phyloP scores from a whole-genome alignment of 2,797 vertebrate species.

The Gallinago stenura region DNA sequence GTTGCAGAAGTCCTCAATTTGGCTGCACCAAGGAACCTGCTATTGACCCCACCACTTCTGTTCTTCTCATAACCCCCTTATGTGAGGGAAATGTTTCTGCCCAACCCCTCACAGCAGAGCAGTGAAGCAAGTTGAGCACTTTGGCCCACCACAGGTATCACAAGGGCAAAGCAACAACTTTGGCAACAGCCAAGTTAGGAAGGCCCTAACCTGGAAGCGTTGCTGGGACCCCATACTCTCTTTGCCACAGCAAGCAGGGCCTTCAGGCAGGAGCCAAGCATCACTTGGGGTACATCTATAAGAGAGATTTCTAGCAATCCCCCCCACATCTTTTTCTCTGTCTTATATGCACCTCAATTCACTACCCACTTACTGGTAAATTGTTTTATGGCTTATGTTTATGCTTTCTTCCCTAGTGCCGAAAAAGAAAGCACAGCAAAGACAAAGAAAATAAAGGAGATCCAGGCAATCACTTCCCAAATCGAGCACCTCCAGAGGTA shows the following conservation, averaged over 20 bases:
- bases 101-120: background rate
- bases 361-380: background rate
- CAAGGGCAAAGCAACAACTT: background rate
- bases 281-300: background rate
- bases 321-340: background rate
- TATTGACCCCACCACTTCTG: background rate
- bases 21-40: background rate
- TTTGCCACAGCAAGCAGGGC: background rate
- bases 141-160: background rate
- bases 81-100: background rate
- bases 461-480: slow-evolving; percentile 83
- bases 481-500: slow-evolving; percentile 88
- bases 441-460: slow-evolving; percentile 83
- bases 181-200: background rate
- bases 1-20: background rate
- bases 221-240: background rate
- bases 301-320: background rate
- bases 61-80: background rate
- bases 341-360: background rate
- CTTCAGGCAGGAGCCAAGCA: background rate
- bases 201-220: background rate
- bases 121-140: background rate
- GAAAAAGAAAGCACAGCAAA: slow-evolving; percentile 86
- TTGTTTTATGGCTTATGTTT: background rate
- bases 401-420: slow-evolving; percentile 77